Percentiles rank a stretch among this genome's conserved stretches.
These are phyloP conservation scores for Egretta garzetta DNA, from an alignment of 2,113 vertebrate genomes.

Conservation along the genomic window DNA sequence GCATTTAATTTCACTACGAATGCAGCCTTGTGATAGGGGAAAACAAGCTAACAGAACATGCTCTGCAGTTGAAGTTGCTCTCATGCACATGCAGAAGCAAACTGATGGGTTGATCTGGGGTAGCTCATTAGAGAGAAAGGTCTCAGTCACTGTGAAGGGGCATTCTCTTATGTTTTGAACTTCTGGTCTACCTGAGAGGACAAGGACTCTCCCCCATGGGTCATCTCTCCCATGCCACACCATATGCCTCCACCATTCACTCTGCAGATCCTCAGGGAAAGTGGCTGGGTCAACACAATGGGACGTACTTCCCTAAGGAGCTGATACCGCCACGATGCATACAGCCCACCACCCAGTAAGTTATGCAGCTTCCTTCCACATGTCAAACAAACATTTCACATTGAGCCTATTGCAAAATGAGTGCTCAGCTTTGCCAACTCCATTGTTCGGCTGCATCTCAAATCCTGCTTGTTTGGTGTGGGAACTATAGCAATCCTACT, in stretches of 20 bases:
- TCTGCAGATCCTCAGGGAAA: background rate
- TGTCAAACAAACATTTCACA: background rate
- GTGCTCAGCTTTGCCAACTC: background rate
- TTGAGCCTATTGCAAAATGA: background rate
- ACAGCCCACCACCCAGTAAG: background rate
- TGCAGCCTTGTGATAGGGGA: background rate
- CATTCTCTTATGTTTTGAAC: background rate
- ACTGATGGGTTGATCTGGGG: background rate
- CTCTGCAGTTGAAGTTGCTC: background rate
- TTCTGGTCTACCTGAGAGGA: background rate
- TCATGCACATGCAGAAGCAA: background rate
- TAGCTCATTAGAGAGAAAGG: background rate
- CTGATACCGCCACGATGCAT: background rate
- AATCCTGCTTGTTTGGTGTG: background rate
- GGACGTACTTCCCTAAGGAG: background rate
- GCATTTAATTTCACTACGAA: background rate
- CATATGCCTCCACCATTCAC: background rate
- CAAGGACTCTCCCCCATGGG: background rate
- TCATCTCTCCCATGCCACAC: background rate
- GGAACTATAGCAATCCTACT: background rate
- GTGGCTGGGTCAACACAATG: background rate
- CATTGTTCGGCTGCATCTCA: constrained; percentile 14
- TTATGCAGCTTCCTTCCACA: background rate
- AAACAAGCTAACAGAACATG: background rate
- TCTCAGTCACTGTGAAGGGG: background rate